phyloP scores from a whole-genome alignment of 2,888 invertebrate species.

The Strigamia maritima region DNA sequence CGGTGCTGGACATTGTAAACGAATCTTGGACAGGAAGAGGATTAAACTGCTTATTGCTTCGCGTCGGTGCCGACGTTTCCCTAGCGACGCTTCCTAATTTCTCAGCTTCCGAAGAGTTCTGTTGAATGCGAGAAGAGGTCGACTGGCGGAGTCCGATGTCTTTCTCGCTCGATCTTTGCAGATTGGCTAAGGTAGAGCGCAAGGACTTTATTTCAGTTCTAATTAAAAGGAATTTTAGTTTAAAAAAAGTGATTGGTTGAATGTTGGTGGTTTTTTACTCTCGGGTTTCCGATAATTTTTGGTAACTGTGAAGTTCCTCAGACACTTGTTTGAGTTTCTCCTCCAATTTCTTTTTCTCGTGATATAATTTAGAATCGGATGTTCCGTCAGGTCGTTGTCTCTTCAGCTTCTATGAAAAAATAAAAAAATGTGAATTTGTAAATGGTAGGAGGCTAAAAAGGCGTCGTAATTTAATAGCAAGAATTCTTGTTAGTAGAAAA shows the following conservation, averaged over 20 bases:
- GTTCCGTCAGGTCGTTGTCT: background rate
- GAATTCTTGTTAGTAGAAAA: too few relatives aligned
- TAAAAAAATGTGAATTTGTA: background rate
- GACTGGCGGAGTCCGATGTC: background rate
- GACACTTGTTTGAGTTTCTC: background rate
- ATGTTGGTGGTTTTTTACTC: background rate
- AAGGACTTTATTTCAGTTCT: background rate
- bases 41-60: background rate
- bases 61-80: background rate
- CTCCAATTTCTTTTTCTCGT: background rate
- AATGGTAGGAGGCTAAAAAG: too few relatives aligned
- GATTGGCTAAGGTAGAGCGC: background rate
- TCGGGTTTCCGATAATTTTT: background rate
- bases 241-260: too few relatives aligned
- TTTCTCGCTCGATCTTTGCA: background rate
- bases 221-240: background rate
- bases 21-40: background rate
- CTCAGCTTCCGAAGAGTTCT: background rate
- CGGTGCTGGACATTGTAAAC: background rate
- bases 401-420: background rate
- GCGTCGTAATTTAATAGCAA: too few relatives aligned
- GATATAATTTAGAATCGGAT: background rate
- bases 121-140: background rate
- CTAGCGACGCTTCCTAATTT: background rate
- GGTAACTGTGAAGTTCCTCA: background rate